Percentiles rank a stretch among this genome's conserved stretches.
Evolutionary conservation across 2,797 vertebrate genomes (phyloP).

Genomic region (Ptychadena robeensis): DNA sequence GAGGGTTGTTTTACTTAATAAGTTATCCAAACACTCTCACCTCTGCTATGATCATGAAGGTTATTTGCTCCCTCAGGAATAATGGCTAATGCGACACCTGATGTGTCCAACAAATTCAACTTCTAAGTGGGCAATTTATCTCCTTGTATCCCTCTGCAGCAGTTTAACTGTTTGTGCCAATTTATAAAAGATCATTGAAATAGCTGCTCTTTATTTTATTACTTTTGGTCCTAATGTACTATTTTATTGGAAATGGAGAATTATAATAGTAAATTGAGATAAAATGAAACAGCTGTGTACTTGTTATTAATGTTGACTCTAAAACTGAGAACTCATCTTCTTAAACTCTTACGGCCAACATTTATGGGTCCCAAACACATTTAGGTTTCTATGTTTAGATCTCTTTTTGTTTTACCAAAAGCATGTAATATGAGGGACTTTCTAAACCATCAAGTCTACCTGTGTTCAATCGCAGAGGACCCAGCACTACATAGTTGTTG

Average conservation of each 20-base stretch:
- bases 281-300: no score
- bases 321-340: neutral
- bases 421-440: no score
- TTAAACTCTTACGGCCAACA: neutral
- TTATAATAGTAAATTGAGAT: no score
- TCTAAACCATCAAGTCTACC: no score
- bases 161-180: slow-evolving; percentile 63
- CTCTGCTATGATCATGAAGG: slow-evolving; percentile 67
- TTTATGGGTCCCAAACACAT: no score
- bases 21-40: slow-evolving; percentile 58
- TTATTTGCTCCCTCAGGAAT: slow-evolving; percentile 67
- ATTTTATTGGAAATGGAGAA: no score
- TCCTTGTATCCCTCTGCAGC: slow-evolving; percentile 64
- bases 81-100: slow-evolving; percentile 62
- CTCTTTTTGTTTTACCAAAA: no score
- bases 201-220: neutral
- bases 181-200: slow-evolving; percentile 41
- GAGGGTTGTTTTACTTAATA: slow-evolving; percentile 39
- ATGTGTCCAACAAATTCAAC: slow-evolving; percentile 69
- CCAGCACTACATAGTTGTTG: no score
- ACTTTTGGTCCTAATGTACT: neutral
- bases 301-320: neutral
- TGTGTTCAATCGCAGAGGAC: no score
- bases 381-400: no score
- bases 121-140: slow-evolving; percentile 69